Conservation (phyloP, 2,797 vertebrate genomes). For the Selene dorsalis region DNA sequence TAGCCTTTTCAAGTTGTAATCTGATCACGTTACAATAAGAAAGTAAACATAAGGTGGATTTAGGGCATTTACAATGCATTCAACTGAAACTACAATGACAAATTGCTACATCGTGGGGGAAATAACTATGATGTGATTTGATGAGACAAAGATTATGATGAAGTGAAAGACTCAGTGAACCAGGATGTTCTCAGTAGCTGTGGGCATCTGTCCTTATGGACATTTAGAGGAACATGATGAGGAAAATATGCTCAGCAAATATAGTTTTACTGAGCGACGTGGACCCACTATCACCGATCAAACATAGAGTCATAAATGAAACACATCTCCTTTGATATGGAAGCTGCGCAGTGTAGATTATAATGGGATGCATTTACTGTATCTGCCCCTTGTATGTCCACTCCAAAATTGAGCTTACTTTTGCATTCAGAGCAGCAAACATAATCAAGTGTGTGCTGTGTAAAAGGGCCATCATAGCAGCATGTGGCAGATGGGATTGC, state of each 20-base stretch:
- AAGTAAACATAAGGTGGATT: conserved; percentile 72
- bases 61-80: conserved; percentile 73
- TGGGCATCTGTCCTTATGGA: conserved; percentile 80
- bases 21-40: conserved; percentile 52
- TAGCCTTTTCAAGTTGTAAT: conserved; percentile 17
- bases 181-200: conserved; percentile 70
- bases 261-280: conserved; percentile 47
- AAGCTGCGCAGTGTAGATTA: conserved; percentile 1
- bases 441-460: conserved; percentile 41
- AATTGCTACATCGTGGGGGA: conserved; percentile 74
- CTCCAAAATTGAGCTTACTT: neutral
- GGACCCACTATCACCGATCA: conserved; percentile 22
- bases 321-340: conserved; percentile 20
- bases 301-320: conserved; percentile 40
- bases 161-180: conserved; percentile 81
- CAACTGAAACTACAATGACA: conserved; percentile 75
- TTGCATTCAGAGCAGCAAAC: conserved; percentile 37
- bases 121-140: conserved; percentile 79
- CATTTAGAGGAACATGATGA: conserved; percentile 58
- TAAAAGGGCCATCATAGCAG: conserved; percentile 28
- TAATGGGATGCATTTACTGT: conserved; percentile 8
- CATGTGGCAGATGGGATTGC: conserved; percentile 42
- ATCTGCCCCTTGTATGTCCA: neutral
- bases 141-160: conserved; percentile 82
- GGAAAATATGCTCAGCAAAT: conserved; percentile 70